Evolutionary conservation across 37 sponge, comb jelly and placozoan genomes (phyloP), one percentile per base, ranked within the genome.

Genomic region (Aphrocallistes beatrix): DNA sequence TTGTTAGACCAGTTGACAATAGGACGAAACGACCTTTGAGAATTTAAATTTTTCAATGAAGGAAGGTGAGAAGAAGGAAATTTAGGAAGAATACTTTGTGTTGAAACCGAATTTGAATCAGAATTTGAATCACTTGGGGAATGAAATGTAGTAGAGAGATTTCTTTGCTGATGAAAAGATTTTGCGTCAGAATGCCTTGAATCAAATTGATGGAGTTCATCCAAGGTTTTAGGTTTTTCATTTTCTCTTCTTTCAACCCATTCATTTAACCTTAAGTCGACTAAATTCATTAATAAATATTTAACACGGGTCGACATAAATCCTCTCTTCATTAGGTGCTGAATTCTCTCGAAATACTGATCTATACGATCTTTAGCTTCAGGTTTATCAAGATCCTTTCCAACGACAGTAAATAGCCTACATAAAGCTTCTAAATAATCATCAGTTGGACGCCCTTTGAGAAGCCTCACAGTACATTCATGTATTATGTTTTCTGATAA

Each of bases 291-390:
- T 32, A 60, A 28, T 32, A 60, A 28, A 60, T 60, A 60, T 28
- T 60, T 60, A 13, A 60, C 75, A 25, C 75, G 10, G 3, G 75
- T 60, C n/a, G 75, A 60, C 75, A 60, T 60, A 60, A 60, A 60
- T 25, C 75, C 75, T 60, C 75, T 60, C 10, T 60, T 60, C 75
- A 60, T 60, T 28, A 60, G n/a, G n/a, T 60, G 75, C 34, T 60
- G 75, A 60, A 60, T 60, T 60, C 75, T 60, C n/a, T 60, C 75
- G 75, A 60, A 60, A 60, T 60, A 60, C n/a, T 60, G 75, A 28
- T 60, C 75, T 32, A 60, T 60, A 60, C 75, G 75, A 60, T 60
- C 75, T 28, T 60, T 60, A 6, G 75, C 75, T 60, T 60, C 75
- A 3, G 8, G 75, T 13, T 60, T 60, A 30, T 60, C 75, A 30